A percentile compares a stretch with the other conserved stretches of the same genome.
phyloP scores from a whole-genome alignment of 2,797 vertebrate genomes.

The Gorsachius magnificus region DNA sequence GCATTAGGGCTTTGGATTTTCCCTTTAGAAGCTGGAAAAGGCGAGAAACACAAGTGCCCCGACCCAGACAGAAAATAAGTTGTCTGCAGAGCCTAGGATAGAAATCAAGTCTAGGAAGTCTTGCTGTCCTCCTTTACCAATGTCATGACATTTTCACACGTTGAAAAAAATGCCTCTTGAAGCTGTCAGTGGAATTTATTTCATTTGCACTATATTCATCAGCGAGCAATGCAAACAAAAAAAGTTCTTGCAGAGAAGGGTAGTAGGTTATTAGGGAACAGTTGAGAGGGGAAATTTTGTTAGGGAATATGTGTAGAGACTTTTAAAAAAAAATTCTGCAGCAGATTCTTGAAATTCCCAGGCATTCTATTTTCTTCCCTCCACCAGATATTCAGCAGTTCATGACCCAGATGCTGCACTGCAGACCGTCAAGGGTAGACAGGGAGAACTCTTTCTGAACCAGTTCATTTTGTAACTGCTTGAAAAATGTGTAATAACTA shows the following conservation, averaged over 20 bases:
- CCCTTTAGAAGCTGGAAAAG: neutral
- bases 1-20: neutral
- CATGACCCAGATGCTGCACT: neutral
- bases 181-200: neutral
- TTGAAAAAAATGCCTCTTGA: neutral
- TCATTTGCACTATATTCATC: neutral
- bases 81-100: neutral
- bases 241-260: neutral
- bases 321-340: too few relatives aligned
- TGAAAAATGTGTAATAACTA: neutral
- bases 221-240: neutral
- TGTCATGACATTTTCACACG: neutral
- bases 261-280: neutral
- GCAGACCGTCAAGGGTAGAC: neutral
- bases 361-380: neutral
- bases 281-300: neutral
- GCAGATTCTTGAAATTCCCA: neutral
- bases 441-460: neutral
- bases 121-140: accelerated
- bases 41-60: neutral
- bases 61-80: neutral
- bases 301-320: neutral
- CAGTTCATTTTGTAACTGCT: neutral
- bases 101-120: neutral
- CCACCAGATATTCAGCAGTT: neutral